Percentiles rank a stretch among this genome's conserved stretches.
These are phyloP conservation scores for Pseudopipra pipra DNA, from an alignment of 2,113 vertebrate genomes.

Conservation along the genomic window DNA sequence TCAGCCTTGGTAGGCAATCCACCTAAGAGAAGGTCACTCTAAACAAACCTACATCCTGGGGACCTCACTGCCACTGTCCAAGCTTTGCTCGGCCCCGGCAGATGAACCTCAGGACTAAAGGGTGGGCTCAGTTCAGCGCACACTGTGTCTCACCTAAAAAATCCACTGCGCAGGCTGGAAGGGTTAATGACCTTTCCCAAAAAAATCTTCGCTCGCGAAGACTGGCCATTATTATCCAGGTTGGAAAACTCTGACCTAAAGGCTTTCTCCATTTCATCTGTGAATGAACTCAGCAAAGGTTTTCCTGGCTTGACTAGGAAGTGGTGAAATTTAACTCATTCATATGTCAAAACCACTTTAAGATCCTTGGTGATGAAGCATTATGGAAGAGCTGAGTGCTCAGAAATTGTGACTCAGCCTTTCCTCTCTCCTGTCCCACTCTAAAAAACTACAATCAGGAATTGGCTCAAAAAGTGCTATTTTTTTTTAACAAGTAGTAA, in stretches of 20 bases:
- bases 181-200: too few species aligned
- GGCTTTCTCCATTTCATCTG: constrained; percentile 28
- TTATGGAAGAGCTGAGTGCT: constrained; percentile 17
- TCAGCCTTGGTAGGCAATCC: too few species aligned
- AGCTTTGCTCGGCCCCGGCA: too few species aligned
- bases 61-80: too few species aligned
- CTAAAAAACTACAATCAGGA: background rate
- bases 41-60: too few species aligned
- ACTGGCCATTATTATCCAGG: too few species aligned
- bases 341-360: constrained; percentile 5
- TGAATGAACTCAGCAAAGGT: constrained; percentile 33
- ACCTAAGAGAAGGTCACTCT: too few species aligned
- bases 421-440: constrained; percentile 2
- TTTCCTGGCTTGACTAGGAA: constrained; percentile 32
- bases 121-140: too few species aligned
- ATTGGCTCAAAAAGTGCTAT: background rate
- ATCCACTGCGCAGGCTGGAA: too few species aligned
- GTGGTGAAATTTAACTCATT: constrained; percentile 53
- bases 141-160: too few species aligned
- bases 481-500: background rate
- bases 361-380: background rate
- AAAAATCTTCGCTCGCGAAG: too few species aligned
- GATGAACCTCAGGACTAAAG: too few species aligned
- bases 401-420: constrained; percentile 45
- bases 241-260: constrained; percentile 43